Percentiles rank a stretch among this genome's conserved stretches.
Evolutionary conservation across 2,888 invertebrate genomes (phyloP).

Genomic region (Maniola hyperantus): DNA sequence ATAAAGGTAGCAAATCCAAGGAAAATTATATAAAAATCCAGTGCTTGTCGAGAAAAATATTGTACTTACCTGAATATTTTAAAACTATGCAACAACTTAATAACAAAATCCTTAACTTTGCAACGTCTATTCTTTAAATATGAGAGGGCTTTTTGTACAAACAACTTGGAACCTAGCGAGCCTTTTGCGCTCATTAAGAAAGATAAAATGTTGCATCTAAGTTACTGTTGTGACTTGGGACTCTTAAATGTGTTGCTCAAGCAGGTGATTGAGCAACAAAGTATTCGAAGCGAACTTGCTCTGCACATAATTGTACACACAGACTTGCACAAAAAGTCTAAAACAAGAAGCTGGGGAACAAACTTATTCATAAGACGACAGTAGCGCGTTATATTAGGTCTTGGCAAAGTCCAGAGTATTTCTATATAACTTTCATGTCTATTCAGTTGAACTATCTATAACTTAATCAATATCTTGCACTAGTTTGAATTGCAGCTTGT

Average conservation of each 20-base stretch:
- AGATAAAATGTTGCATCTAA: constrained; percentile 23
- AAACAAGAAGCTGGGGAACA: too few species aligned
- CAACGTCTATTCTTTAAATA: constrained; percentile 23
- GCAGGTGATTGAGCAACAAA: background rate
- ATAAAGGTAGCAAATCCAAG: background rate
- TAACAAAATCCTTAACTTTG: constrained; percentile 14
- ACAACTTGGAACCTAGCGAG: constrained; percentile 23
- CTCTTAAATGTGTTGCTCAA: background rate
- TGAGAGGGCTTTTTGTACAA: constrained; percentile 23
- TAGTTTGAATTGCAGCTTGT: background rate
- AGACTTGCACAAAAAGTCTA: background rate
- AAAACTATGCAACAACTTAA: background rate
- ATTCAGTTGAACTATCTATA: constrained; percentile 1
- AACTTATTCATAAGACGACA: too few species aligned
- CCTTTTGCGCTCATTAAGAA: constrained; percentile 28
- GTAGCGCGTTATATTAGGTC: background rate
- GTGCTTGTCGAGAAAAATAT: background rate
- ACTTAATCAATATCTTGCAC: background rate
- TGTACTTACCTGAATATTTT: too few species aligned
- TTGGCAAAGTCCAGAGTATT: background rate
- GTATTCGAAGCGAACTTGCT: background rate
- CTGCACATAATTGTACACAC: background rate
- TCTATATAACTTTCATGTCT: background rate
- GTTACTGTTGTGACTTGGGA: constrained; percentile 4
- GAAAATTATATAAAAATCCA: background rate